Evolutionary conservation across 2,113 vertebrate genomes (phyloP).

Genomic region (Crotalus horridus): DNA sequence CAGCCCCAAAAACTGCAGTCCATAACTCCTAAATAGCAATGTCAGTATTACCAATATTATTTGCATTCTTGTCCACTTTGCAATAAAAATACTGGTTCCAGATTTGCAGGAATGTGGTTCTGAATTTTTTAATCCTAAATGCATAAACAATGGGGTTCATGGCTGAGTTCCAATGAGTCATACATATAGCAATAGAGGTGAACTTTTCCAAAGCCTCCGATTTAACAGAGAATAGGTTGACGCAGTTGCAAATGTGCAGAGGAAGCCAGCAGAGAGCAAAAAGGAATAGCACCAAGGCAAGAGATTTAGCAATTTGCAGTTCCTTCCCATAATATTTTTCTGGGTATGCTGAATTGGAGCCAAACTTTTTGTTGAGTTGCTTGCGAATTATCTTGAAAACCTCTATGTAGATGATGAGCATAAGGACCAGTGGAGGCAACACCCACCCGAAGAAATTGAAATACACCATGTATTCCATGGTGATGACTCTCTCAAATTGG

Average conservation of each 20-base stretch:
- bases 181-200: constrained; percentile 86
- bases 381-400: constrained; percentile 96
- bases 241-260: constrained; percentile 89
- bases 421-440: constrained; percentile 87
- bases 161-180: constrained; percentile 90
- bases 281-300: constrained; percentile 90
- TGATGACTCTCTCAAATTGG: constrained; percentile 90
- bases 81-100: constrained; percentile 92
- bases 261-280: constrained; percentile 94
- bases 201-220: constrained; percentile 68
- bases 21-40: constrained; percentile 36
- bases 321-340: constrained; percentile 93
- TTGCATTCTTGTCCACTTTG: constrained; percentile 47
- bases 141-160: constrained; percentile 96
- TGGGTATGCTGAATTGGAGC: constrained; percentile 79
- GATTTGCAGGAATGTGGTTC: constrained; percentile 86
- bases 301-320: constrained; percentile 91
- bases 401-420: constrained; percentile 90
- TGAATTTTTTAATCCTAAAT: constrained; percentile 94
- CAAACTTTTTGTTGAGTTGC: constrained; percentile 90
- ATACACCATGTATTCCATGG: constrained; percentile 99
- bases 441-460: constrained; percentile 98
- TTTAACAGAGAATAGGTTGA: constrained; percentile 84
- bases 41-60: constrained; percentile 6
- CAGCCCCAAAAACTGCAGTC: not conserved